These are phyloP conservation scores for Tenebrosternarchus preto DNA, from an alignment of 2,113 vertebrate species.

Conservation along the genomic window DNA sequence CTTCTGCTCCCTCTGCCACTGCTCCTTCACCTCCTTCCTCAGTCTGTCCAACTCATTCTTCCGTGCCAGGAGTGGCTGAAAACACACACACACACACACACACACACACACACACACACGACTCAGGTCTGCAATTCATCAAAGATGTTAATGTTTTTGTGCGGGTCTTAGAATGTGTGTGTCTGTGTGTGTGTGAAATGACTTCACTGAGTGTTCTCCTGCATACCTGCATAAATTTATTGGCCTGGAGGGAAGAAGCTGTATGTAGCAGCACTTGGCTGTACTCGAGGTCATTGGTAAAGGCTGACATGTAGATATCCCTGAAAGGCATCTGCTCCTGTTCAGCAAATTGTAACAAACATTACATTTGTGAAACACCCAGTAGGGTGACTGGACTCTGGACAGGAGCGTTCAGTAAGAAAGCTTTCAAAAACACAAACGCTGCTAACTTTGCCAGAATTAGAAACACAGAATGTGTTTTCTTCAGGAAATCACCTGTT, in stretches of 20 bases:
- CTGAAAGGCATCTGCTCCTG: conserved; percentile 96
- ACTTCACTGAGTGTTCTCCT: background rate
- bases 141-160: background rate
- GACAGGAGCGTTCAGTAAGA: background rate
- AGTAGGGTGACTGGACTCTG: background rate
- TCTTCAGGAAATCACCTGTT: conserved; percentile 78
- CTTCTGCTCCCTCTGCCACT: conserved; percentile 95
- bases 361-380: background rate
- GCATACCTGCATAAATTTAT: conserved; percentile 94
- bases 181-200: no score
- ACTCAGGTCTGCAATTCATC: background rate
- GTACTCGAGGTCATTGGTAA: conserved; percentile 88
- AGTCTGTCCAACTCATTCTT: conserved; percentile 95
- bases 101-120: conserved; percentile 29
- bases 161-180: no score
- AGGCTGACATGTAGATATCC: conserved; percentile 85
- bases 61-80: conserved; percentile 87
- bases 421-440: no score
- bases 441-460: no score
- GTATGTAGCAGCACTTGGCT: conserved; percentile 89
- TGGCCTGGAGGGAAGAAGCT: conserved; percentile 85
- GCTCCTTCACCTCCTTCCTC: conserved; percentile 95
- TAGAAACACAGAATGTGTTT: background rate
- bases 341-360: conserved; percentile 38
- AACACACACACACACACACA: conserved; percentile 48